Base-by-base conservation (phyloP, 2,888 invertebrate genomes). In the Lepidocyrtoides sp. region DNA sequence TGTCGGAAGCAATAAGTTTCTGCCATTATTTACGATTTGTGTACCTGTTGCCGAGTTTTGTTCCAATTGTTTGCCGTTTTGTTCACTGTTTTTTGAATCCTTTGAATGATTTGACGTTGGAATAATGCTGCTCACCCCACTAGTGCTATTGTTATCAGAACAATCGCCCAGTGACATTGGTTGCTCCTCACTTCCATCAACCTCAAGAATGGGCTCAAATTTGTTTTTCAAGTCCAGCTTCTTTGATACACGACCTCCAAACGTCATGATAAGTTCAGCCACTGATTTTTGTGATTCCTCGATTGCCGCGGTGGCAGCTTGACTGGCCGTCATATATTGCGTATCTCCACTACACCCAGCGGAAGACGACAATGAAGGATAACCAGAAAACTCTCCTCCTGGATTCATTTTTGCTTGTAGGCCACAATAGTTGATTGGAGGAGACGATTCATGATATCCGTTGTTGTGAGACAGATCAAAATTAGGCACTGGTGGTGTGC, bases 181-280 rank as follows among this genome's bases (percentile, higher is more conserved):
- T 20, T 92, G 89, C 51, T 93, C 93, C 54, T 92, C 92, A 29
- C 90, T 90, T 2, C 89, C 90, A 12, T 93, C 93, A 2, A 93
- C 93, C 57, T 93, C 93, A 0, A 93, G 63, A 60, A 94, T 94
- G 2, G 92, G 93, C 72, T 93, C 94, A 81, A 94, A 92, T 51
- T 93, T 88, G 51, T 92, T 92, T 57, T 93, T 92, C 88, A 92
- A 83, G 29, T 92, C 93, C 36, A 93, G 66, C 48, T 93, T 94
- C 79, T 93, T 93, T 0, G 89, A 85, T 12, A 91, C 93, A 12
- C 93, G 69, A 3, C 93, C 92, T 12, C 93, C 93, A 60, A 93
- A 92, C 12, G 93, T 93, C 86, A 91, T 92, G 17, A 94, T 93
- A 14, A 93, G 82, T 57, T 93, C 94, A 2, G 93, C 93, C 1